Conservation (phyloP, 2,888 invertebrate species). For the Urechis unicinctus region DNA sequence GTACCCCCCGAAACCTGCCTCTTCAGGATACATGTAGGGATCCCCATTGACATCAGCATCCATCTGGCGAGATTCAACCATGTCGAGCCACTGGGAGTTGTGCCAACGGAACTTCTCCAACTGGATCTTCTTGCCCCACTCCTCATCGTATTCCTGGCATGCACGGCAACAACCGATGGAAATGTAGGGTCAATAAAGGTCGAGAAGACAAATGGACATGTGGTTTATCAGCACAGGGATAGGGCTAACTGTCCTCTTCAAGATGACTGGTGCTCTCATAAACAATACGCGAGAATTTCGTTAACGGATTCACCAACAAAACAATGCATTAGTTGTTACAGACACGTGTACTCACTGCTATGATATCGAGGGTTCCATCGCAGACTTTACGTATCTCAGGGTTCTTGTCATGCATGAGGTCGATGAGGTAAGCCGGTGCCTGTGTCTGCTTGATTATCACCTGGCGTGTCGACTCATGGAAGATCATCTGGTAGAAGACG, state of each 20-base stretch:
- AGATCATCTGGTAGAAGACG: slow-evolving; percentile 71
- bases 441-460: slow-evolving; percentile 82
- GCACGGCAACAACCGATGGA: too few relatives aligned
- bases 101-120: slow-evolving; percentile 94
- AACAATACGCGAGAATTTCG: too few relatives aligned
- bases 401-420: slow-evolving; percentile 96
- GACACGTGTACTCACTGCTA: slow-evolving; percentile 79
- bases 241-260: too few relatives aligned
- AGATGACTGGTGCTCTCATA: too few relatives aligned
- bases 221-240: too few relatives aligned
- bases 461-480: slow-evolving; percentile 53
- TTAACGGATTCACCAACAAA: too few relatives aligned
- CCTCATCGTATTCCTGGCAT: slow-evolving; percentile 70
- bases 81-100: slow-evolving; percentile 96
- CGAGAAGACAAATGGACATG: neutral
- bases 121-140: slow-evolving; percentile 90
- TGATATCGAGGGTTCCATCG: slow-evolving; percentile 88
- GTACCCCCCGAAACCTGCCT: slow-evolving; percentile 36
- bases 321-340: too few relatives aligned
- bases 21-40: slow-evolving; percentile 42
- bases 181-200: neutral
- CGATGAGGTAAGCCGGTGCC: slow-evolving; percentile 91
- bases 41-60: too few relatives aligned
- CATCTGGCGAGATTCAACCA: slow-evolving; percentile 66
- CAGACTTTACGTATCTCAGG: slow-evolving; percentile 87